Evolutionary conservation across 2,113 vertebrate genomes (phyloP), one percentile per base, ranked within the genome.

Genomic region (Capreolus pygargus): DNA sequence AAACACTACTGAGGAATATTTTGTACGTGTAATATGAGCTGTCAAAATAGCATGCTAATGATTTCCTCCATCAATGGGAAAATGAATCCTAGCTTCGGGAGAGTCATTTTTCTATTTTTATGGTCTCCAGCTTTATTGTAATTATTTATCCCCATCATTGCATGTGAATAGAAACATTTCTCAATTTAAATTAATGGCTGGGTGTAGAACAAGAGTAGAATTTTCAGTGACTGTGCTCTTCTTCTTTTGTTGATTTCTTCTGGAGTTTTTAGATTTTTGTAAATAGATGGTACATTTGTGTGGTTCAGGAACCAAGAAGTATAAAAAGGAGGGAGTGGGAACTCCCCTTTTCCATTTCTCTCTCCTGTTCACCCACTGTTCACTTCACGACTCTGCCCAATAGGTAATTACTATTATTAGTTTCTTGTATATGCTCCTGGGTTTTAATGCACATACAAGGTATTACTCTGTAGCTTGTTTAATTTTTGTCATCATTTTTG

Each of bases 1-100:
- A 97, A 92, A 86, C 86, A 45, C 14, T 28, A 30, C 95, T 58
- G 89, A 90, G 9, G 36, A 70, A 61, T 86, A 28, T 95, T 88
- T 64, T 79, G 83, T 74, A 93, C 54, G 36, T 52, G 2, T 86
- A 96, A 90, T 28, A 61, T 12, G 55, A 93, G 86, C 95, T 97
- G 93, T 97, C 97, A 93, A 94, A 95, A 96, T 33, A 93, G 47
- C 15, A 2, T 25, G 16, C 43, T 36, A n/a, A 15, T 43, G n/a
- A 36, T 74, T 95, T 94, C 70, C 67, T 89, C 89, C 83, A 45
- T 91, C 86, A 19, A 9, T 10, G 74, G 64, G 81, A 79, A 83
- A 95, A 83, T 23, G 60, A 55, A 61, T 45, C 86, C 82, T 5
- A 89, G 89, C 92, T 86, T 91, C 78, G 7, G 33, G 52, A 58